These are phyloP conservation scores for Dryadula phaetusa DNA, from an alignment of 2,888 invertebrate species.

Conservation along the genomic window DNA sequence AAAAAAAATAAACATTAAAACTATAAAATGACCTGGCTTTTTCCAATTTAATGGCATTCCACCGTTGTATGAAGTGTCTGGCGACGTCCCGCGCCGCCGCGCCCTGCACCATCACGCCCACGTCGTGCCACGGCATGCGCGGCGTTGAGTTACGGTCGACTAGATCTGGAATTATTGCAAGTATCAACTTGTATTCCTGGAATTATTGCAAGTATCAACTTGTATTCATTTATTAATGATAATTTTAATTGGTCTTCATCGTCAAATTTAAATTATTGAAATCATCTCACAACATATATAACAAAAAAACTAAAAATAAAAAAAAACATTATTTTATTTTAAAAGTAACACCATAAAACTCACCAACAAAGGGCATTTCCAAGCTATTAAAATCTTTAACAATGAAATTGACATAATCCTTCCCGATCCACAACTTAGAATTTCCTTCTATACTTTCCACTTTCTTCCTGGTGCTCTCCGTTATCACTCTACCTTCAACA, in stretches of 20 bases:
- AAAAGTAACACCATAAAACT: slow-evolving; percentile 46
- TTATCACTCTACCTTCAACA: slow-evolving; percentile 70
- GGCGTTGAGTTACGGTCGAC: slow-evolving; percentile 95
- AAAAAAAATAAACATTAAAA: not conserved
- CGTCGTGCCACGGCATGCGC: slow-evolving; percentile 99
- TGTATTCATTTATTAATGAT: too few species aligned
- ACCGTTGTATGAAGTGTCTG: slow-evolving; percentile 96
- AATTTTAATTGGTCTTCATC: too few species aligned
- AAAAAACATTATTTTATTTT: not conserved
- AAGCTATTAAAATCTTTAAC: slow-evolving; percentile 96
- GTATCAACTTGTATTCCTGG: too few species aligned
- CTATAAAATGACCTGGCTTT: slow-evolving; percentile 79
- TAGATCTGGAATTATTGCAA: slow-evolving; percentile 92
- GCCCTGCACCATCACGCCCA: slow-evolving; percentile 92
- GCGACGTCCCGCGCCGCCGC: slow-evolving; percentile 94
- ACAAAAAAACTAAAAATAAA: too few species aligned
- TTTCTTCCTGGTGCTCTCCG: slow-evolving; percentile 66
- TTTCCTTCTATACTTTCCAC: slow-evolving; percentile 85
- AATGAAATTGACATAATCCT: slow-evolving; percentile 98
- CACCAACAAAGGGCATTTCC: slow-evolving; percentile 90
- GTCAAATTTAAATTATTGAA: too few species aligned
- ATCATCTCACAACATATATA: too few species aligned
- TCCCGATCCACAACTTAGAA: slow-evolving; percentile 96
- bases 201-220: too few species aligned
- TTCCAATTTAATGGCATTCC: slow-evolving; percentile 96